phyloP scores from a whole-genome alignment of 2,113 vertebrate genomes.

The Chrysochloris asiatica region DNA sequence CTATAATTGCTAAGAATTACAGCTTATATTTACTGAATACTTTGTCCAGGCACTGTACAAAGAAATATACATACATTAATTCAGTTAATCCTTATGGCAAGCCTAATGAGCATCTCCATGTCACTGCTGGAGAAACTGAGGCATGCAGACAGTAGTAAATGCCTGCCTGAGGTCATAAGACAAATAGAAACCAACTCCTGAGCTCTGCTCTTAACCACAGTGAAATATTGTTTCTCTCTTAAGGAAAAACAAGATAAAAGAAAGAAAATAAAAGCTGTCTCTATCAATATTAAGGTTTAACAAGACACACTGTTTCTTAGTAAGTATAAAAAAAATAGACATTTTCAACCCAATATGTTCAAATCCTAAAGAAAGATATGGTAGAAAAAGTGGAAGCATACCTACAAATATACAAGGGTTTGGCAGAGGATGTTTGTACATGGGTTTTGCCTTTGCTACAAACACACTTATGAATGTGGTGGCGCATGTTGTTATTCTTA shows the following conservation, averaged over 20 bases:
- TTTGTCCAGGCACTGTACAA: slow-evolving; percentile 3
- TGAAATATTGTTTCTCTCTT: background rate
- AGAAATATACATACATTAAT: background rate
- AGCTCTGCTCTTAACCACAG: background rate
- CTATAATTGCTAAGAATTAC: slow-evolving; percentile 8
- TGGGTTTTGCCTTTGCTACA: too few species aligned
- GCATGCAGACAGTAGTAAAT: background rate
- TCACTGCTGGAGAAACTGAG: slow-evolving; percentile 12
- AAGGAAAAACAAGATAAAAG: background rate
- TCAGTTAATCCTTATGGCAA: slow-evolving; percentile 12
- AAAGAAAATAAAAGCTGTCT: background rate
- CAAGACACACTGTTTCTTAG: background rate
- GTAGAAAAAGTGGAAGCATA: too few species aligned
- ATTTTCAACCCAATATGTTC: slow-evolving; percentile 57
- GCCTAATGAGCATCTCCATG: background rate
- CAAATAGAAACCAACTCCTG: background rate
- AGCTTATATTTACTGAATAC: background rate
- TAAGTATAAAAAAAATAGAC: background rate
- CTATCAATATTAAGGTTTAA: background rate
- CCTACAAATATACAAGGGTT: too few species aligned
- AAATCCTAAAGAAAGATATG: slow-evolving; percentile 58
- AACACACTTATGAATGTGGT: too few species aligned
- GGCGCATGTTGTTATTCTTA: too few species aligned
- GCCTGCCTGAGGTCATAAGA: background rate
- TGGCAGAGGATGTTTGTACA: too few species aligned